These are phyloP conservation scores for Scaptomyza graminum DNA, from an alignment of 1,140 invertebrate genomes.

Conservation along the genomic window DNA sequence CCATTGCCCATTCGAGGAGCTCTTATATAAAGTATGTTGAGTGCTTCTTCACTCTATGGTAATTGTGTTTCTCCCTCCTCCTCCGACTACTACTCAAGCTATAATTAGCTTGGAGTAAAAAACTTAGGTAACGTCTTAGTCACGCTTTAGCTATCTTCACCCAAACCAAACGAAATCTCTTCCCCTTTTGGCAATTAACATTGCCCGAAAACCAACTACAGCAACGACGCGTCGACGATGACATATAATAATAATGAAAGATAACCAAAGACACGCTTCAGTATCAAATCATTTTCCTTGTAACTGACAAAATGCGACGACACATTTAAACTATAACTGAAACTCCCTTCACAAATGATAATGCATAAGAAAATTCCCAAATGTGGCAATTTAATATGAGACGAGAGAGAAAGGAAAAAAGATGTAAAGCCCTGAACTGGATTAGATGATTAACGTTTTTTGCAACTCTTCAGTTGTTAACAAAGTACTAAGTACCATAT, in stretches of 20 bases:
- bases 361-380: conserved; percentile 44
- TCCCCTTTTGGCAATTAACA: conserved; percentile 69
- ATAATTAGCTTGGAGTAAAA: conserved; percentile 60
- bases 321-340: conserved; percentile 14
- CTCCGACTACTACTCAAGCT: conserved; percentile 3
- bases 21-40: conserved; percentile 59
- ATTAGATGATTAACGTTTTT: conserved; percentile 66
- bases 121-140: conserved; percentile 78
- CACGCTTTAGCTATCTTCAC: conserved; percentile 71
- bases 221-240: no score
- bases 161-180: conserved; percentile 41
- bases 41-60: conserved; percentile 47
- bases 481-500: conserved; percentile 25
- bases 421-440: conserved; percentile 55
- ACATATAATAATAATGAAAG: conserved; percentile 35
- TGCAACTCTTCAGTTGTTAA: conserved; percentile 19
- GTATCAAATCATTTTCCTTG: conserved; percentile 62
- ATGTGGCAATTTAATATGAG: conserved; percentile 27
- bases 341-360: conserved; percentile 43
- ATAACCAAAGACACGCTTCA: conserved; percentile 32
- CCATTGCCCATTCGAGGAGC: conserved; percentile 3
- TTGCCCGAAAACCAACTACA: conserved; percentile 38
- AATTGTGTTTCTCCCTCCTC: conserved; percentile 52
- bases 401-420: neutral
- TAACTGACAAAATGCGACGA: conserved; percentile 22